A percentile compares a stretch with the other conserved stretches of the same genome.
phyloP scores from a whole-genome alignment of 2,888 invertebrate genomes.

The Drosophila nigricruria region DNA sequence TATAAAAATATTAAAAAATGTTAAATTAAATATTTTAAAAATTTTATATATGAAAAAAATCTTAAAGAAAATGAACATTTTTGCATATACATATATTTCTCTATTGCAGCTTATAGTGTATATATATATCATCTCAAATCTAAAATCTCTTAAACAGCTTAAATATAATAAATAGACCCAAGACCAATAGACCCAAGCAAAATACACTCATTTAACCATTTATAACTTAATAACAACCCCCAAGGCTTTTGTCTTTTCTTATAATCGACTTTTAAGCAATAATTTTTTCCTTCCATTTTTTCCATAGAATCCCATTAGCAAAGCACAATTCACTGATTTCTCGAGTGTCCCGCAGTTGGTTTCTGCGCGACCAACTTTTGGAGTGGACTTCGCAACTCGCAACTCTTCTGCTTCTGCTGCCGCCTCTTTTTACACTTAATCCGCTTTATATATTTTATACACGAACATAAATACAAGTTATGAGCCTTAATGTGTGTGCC shows the following conservation, averaged over 20 bases:
- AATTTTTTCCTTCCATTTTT: conserved; percentile 12
- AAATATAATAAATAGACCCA: conserved; percentile 2
- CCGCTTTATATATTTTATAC: conserved; percentile 55
- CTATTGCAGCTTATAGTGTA: too few relatives aligned
- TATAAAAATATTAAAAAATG: too few relatives aligned
- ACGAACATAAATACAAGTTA: conserved; percentile 58
- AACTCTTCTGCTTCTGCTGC: conserved; percentile 6
- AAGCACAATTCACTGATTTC: conserved; percentile 46
- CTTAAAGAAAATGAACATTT: too few relatives aligned
- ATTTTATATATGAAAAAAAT: too few relatives aligned
- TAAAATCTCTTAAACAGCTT: conserved; percentile 38
- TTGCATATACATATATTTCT: not conserved
- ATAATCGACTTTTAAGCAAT: conserved; percentile 24
- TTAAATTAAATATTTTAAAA: too few relatives aligned
- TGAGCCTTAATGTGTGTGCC: conserved; percentile 51
- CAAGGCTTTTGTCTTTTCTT: not conserved
- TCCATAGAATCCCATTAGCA: conserved; percentile 24
- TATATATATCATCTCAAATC: not conserved
- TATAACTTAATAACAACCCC: conserved; percentile 28
- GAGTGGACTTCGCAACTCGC: conserved; percentile 53
- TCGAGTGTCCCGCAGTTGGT: conserved; percentile 45
- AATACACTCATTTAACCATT: not conserved
- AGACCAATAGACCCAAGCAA: not conserved
- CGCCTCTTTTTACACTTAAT: conserved; percentile 46
- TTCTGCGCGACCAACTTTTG: conserved; percentile 46